Base-by-base conservation (phyloP, 2,113 vertebrate species). In the Nothocercus nigrocapillus region DNA sequence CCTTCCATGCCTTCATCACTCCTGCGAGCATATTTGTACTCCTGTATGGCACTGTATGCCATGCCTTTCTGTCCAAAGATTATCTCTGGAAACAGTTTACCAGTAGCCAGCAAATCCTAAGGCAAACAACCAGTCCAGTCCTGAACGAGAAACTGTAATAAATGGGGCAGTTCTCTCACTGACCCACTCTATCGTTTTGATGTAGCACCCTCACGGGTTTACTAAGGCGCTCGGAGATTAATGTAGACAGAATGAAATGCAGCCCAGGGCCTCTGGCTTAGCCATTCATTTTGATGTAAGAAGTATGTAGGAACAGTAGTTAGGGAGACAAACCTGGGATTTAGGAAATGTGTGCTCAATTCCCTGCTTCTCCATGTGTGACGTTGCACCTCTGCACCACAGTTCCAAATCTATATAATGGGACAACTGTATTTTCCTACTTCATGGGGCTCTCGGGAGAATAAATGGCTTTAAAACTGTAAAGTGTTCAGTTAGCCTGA, bases 381-480 rank as follows among this genome's bases (percentile, higher is more conserved):
- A 94, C 1, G 5, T 22, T 20, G 74, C 77, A 79, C 73, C 80
- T 88, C 64, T 68, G 74, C 64, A 83, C 81, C 66, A 28, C 1
- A 1, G 79, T 63, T 89, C 82, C 94, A 82, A 77, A 76, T 40
- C 83, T 69, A 53, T 38, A 21, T 32, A 80, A 89, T 7, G 59
- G 89, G 75, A 95, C 87, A 94, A 91, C 78, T 77, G 87, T 67
- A 82, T 94, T 96, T 96, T 93, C 91, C 56, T 56, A 7, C 49
- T 85, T 91, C 91, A 75, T 83, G 68, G 14, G 45, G 56, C 85
- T 86, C 89, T 63, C 78, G 91, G 82, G 91, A 93, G 82, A 88
- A 84, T 47, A 83, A 95, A 91, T 47, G 76, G 59, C 90, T 88
- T 93, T 83, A 90, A 93, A 78, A 47, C 68, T 53, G 28, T 83